Percentiles rank a stretch among this genome's conserved stretches.
These are phyloP conservation scores for Balaenoptera acutorostrata DNA, from an alignment of 2,113 vertebrate species.

Conservation along the genomic window DNA sequence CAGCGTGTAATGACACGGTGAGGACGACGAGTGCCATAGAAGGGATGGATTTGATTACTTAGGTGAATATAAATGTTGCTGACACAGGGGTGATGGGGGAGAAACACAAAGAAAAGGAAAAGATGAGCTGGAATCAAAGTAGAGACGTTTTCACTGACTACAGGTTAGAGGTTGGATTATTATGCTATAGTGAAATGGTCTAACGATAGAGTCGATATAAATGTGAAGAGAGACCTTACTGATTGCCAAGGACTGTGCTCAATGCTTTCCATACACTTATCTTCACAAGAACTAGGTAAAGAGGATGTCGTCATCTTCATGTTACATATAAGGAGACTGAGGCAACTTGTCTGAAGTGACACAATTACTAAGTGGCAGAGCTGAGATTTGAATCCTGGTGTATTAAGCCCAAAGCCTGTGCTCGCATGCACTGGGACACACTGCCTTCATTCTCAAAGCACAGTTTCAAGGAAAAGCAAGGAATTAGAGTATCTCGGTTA, in stretches of 20 bases:
- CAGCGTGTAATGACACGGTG: accelerated
- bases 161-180: background rate
- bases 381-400: background rate
- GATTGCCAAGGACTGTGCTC: background rate
- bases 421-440: accelerated
- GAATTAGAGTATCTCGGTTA: background rate
- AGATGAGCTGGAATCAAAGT: background rate
- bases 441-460: background rate
- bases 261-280: background rate
- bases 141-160: background rate
- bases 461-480: background rate
- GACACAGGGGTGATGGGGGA: background rate
- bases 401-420: background rate
- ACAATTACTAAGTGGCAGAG: background rate
- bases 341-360: background rate
- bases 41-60: background rate
- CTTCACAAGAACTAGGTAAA: background rate
- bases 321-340: background rate
- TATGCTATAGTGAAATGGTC: accelerated
- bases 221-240: background rate
- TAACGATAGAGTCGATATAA: background rate
- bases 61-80: background rate
- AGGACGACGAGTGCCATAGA: background rate
- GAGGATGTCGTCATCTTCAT: background rate
- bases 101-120: background rate